Evolutionary conservation across 1,140 invertebrate species (phyloP).

Genomic region (Forficula auricularia): DNA sequence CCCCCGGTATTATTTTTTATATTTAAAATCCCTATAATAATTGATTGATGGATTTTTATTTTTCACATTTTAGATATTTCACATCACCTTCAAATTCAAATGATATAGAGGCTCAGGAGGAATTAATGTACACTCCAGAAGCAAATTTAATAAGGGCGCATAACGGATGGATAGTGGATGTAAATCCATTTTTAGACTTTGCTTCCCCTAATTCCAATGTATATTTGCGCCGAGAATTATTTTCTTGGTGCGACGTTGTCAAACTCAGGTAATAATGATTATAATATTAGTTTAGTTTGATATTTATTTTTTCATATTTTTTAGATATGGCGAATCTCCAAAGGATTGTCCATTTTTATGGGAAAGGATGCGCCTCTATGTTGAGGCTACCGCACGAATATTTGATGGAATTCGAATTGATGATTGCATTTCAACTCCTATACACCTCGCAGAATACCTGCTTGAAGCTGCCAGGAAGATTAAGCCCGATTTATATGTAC

Average conservation of each 20-base stretch:
- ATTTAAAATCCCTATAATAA: too few relatives aligned
- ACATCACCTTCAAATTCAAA: slow-evolving; percentile 35
- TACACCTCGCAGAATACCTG: slow-evolving; percentile 76
- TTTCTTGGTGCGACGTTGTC: slow-evolving; percentile 95
- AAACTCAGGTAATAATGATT: slow-evolving; percentile 56
- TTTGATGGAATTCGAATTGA: slow-evolving; percentile 94
- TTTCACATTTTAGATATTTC: slow-evolving; percentile 46
- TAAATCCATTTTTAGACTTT: slow-evolving; percentile 89
- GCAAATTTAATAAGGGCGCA: slow-evolving; percentile 76
- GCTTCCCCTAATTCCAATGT: slow-evolving; percentile 65
- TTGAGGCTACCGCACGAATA: slow-evolving; percentile 69
- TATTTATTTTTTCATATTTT: slow-evolving; percentile 4
- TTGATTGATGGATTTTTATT: too few relatives aligned
- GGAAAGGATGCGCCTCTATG: slow-evolving; percentile 84
- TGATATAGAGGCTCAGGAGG: slow-evolving; percentile 33
- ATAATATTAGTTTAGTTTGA: too few relatives aligned
- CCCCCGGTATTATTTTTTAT: slow-evolving; percentile 40
- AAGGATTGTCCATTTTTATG: slow-evolving; percentile 88
- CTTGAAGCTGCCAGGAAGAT: slow-evolving; percentile 76
- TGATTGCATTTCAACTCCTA: slow-evolving; percentile 97
- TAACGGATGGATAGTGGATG: slow-evolving; percentile 98
- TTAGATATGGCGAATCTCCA: slow-evolving; percentile 65
- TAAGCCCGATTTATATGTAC: slow-evolving; percentile 84
- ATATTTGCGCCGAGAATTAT: slow-evolving; percentile 82
- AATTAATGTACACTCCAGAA: slow-evolving; percentile 45